Percentiles rank a stretch among this genome's conserved stretches.
Evolutionary conservation across 2,113 vertebrate species (phyloP).

Genomic region (Saccopteryx bilineata): DNA sequence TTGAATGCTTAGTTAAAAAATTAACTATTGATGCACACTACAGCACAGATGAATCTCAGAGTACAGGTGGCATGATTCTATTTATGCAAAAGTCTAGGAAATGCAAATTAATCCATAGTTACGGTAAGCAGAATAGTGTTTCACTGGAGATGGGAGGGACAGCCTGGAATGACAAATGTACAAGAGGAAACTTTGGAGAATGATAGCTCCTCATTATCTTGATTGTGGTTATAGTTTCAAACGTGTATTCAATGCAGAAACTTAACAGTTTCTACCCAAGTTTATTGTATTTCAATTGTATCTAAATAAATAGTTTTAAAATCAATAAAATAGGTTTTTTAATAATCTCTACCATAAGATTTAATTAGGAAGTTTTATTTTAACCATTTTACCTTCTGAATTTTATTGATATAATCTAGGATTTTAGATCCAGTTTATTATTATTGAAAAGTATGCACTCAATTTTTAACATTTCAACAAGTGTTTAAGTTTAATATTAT

Average conservation of each 20-base stretch:
- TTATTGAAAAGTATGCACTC: background rate
- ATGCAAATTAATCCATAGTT: background rate
- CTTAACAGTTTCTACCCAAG: background rate
- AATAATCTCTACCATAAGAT: background rate
- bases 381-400: background rate
- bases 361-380: background rate
- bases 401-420: background rate
- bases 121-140: background rate
- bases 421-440: background rate
- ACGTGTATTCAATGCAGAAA: background rate
- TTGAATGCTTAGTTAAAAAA: background rate
- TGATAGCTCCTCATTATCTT: background rate
- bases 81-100: background rate
- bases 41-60: background rate
- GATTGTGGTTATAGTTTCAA: background rate
- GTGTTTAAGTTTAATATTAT: background rate
- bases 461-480: background rate
- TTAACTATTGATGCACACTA: background rate
- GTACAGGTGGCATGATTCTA: background rate
- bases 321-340: background rate
- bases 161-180: background rate
- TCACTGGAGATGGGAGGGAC: background rate
- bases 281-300: background rate
- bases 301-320: background rate
- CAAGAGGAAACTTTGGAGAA: background rate